Evolutionary conservation across 2,113 vertebrate genomes (phyloP), one percentile per base, ranked within the genome.

Genomic region (Alethe diademata): DNA sequence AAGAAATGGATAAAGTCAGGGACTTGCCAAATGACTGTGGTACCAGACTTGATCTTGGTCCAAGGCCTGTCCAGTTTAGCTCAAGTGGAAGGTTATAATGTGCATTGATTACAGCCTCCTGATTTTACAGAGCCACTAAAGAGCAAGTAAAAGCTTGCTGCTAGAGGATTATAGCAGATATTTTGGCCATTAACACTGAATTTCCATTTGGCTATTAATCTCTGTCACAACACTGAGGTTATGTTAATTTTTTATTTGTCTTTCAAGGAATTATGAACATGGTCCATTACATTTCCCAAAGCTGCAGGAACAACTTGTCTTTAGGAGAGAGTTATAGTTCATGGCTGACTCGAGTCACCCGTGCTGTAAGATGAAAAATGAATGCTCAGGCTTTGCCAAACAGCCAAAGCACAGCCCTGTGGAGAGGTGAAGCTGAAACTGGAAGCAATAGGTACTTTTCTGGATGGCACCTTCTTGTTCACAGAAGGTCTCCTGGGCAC

Each of bases 231-330:
- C 82, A 78, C 3, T 28, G 95, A 86, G 85, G 90, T 86, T 97
- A 95, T 76, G 85, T 86, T 96, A 90, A 94, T 95, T 97, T 95
- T 97, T 92, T 92, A 95, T 96, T 96, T 96, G 90, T 92, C 95
- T 94, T 96, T 95, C 90, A 95, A 93, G 88, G 67, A 96, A 95
- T 95, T 94, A 96, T 93, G 95, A 95, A 88, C 81, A 93, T 14
- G 69, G 93, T 33, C 92, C 67, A 74, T 96, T 95, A 95, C 74
- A 96, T 93, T 94, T 92, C 94, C 96, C 90, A 94, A 86, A 96
- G 94, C 95, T 93, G 90, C 90, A 90, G 62, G 78, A 96, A 90
- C 95, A 95, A 88, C 93, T 87, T 93, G 91, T 93, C 90, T 94
- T 85, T 86, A 86, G 78, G 53, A 94, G 33, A 95, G 81, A 92